Evolutionary conservation across 2,888 invertebrate species (phyloP).

Genomic region (Bhutanitis thaidina): DNA sequence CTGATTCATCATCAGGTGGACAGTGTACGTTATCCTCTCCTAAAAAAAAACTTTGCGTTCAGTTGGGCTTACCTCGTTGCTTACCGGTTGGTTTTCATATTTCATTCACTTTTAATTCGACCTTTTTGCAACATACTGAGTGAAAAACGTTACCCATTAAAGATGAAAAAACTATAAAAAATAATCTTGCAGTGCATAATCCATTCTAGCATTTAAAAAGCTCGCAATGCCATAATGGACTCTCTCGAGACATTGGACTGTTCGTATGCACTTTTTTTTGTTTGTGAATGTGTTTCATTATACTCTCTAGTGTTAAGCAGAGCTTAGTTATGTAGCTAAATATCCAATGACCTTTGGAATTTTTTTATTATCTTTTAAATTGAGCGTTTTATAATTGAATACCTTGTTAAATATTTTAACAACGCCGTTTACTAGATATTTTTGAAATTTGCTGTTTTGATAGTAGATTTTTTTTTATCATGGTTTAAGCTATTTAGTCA

Average conservation of each 20-base stretch:
- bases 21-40: too few species aligned
- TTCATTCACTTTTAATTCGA: too few species aligned
- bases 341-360: not conserved
- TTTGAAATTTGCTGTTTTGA: too few species aligned
- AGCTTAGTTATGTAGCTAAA: not conserved
- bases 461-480: too few species aligned
- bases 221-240: slow-evolving; percentile 5
- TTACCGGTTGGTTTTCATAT: too few species aligned
- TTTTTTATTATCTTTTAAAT: not conserved
- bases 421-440: too few species aligned
- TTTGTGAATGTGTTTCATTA: slow-evolving; percentile 11
- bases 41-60: too few species aligned
- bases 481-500: too few species aligned
- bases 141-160: not conserved
- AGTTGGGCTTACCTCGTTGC: too few species aligned
- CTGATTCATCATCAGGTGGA: too few species aligned
- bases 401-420: too few species aligned
- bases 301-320: not conserved
- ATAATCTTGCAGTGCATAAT: not conserved
- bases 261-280: slow-evolving; percentile 6
- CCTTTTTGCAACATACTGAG: too few species aligned
- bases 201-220: slow-evolving; percentile 7
- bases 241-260: slow-evolving; percentile 6
- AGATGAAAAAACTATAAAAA: slow-evolving; percentile 1
- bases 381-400: not conserved